Conservation (phyloP, 2,888 invertebrate genomes). For the Adelognathus sp. region DNA sequence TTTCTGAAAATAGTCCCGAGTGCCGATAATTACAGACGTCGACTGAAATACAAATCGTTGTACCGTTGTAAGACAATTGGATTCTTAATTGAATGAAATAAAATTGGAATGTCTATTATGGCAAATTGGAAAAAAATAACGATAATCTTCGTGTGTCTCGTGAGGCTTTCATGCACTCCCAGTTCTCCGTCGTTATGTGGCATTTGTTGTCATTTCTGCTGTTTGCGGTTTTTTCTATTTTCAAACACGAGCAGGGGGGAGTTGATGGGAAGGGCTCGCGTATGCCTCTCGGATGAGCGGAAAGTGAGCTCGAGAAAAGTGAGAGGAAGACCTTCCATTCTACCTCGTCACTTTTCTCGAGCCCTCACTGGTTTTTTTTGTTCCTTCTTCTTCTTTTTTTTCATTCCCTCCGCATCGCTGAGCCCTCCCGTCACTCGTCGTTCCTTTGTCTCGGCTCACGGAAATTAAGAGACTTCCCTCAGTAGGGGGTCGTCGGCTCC, state of each 20-base stretch:
- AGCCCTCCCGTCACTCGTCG: conserved; percentile 60
- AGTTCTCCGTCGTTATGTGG: conserved; percentile 26
- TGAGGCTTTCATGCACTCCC: conserved; percentile 31
- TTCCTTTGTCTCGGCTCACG: conserved; percentile 69
- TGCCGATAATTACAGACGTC: too few relatives aligned
- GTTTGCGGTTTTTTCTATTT: conserved; percentile 50
- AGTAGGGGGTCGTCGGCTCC: conserved; percentile 57
- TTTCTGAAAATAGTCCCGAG: too few relatives aligned
- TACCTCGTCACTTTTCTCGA: conserved; percentile 65
- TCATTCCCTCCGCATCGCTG: conserved; percentile 41
- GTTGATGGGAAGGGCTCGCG: conserved; percentile 30
- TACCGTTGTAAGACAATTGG: too few relatives aligned
- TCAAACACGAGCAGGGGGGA: conserved; percentile 48
- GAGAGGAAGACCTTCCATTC: conserved; percentile 47
- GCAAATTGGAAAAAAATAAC: conserved; percentile 1
- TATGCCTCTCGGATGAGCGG: conserved; percentile 35
- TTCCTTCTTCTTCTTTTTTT: conserved; percentile 45
- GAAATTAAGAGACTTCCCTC: conserved; percentile 78
- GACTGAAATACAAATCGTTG: too few relatives aligned
- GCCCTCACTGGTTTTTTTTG: conserved; percentile 56
- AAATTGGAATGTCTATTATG: too few relatives aligned
- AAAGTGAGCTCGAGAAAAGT: conserved; percentile 51
- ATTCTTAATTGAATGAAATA: too few relatives aligned
- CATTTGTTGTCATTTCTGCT: conserved; percentile 54
- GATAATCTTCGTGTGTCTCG: conserved; percentile 32